Evolutionary conservation across 2,797 vertebrate species (phyloP).

Genomic region (Halcyon leucocephala): DNA sequence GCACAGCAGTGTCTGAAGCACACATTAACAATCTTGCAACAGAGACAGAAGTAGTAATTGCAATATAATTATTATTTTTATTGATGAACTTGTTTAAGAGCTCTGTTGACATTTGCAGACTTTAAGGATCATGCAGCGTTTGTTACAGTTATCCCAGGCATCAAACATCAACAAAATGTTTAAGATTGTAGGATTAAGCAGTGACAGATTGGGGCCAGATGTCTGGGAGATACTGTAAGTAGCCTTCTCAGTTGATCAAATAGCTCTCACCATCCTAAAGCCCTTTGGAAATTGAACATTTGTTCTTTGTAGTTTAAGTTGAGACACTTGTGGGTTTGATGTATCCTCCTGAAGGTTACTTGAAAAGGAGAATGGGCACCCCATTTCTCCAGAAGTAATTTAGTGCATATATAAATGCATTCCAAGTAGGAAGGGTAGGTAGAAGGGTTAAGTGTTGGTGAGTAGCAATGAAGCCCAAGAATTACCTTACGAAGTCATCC

Average conservation of each 20-base stretch:
- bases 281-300: conserved; percentile 29
- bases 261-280: neutral
- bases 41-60: conserved; percentile 30
- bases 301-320: neutral
- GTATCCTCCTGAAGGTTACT: neutral
- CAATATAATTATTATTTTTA: conserved; percentile 25
- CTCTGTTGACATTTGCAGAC: conserved; percentile 47
- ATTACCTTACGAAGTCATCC: neutral
- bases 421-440: neutral
- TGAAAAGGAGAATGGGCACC: neutral
- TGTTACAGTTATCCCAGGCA: conserved; percentile 57
- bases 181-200: conserved; percentile 47
- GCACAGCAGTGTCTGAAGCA: neutral
- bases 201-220: conserved; percentile 64
- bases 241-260: conserved; percentile 35
- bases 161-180: conserved; percentile 41
- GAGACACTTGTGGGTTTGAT: neutral
- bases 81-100: conserved; percentile 50
- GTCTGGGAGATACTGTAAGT: conserved; percentile 16
- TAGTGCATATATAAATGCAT: neutral
- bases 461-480: neutral
- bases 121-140: conserved; percentile 31
- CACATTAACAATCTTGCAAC: neutral
- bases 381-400: neutral
- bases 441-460: neutral